Conservation (phyloP, 2,797 vertebrate genomes). For the Capromys pilorides region DNA sequence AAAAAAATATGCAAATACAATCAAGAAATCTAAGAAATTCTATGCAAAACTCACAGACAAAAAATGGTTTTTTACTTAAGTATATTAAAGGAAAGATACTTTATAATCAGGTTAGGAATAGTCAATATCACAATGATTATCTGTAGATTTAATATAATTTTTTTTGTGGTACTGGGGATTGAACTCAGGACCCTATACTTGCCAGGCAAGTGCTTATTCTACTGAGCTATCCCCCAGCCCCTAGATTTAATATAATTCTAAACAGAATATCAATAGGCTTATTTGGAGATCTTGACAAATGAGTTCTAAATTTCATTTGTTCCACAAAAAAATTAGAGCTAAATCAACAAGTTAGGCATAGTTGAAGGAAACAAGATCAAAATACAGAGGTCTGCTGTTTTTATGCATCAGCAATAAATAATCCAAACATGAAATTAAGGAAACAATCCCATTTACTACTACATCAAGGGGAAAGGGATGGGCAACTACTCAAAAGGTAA, state of each 20-base stretch:
- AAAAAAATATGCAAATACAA: neutral
- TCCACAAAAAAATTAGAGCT: neutral
- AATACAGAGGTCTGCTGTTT: neutral
- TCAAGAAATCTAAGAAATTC: neutral
- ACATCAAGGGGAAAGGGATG: neutral
- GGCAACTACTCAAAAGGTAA: neutral
- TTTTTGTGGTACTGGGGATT: no score
- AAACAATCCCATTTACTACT: neutral
- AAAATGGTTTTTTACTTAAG: neutral
- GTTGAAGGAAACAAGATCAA: neutral
- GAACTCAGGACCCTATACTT: no score
- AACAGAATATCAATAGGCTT: conserved; percentile 30
- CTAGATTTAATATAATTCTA: neutral
- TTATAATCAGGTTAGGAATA: neutral
- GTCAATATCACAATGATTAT: conserved; percentile 17
- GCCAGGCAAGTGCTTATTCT: no score
- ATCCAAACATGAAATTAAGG: conserved; percentile 11
- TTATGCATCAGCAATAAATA: neutral
- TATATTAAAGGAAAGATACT: neutral
- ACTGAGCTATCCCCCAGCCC: no score
- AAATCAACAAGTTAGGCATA: neutral
- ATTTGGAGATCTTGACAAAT: neutral
- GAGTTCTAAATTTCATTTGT: neutral
- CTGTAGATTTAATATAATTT: neutral
- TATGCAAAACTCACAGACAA: neutral